phyloP scores from a whole-genome alignment of 2,797 vertebrate species.

The Hippopotamyrus pictus region DNA sequence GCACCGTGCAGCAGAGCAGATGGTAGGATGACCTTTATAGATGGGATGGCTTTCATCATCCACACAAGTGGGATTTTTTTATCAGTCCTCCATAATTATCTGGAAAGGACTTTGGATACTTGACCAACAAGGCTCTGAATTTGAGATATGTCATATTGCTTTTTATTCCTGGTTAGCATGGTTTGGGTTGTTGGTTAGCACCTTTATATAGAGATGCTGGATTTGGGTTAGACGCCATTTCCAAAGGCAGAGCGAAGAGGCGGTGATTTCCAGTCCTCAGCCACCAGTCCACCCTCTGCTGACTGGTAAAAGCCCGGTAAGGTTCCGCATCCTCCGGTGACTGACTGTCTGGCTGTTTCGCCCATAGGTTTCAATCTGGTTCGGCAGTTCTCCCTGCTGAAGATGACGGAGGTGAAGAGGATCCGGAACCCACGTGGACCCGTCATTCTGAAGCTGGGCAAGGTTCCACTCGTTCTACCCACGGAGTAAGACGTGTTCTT shows the following conservation, averaged over 20 bases:
- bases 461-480: conserved; percentile 68
- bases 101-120: not conserved
- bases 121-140: not conserved
- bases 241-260: not conserved
- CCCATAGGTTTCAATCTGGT: conserved; percentile 85
- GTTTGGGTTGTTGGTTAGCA: not conserved
- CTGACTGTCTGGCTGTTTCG: conserved; percentile 23
- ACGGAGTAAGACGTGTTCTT: conserved; percentile 64
- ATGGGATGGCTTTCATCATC: not conserved
- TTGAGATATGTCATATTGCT: not conserved
- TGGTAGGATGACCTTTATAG: not conserved
- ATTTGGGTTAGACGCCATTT: not conserved
- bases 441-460: conserved; percentile 78
- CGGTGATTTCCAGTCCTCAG: not conserved
- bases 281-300: not conserved
- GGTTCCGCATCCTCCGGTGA: not conserved
- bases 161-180: not conserved
- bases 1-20: not conserved
- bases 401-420: conserved; percentile 80
- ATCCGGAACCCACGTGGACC: conserved; percentile 75
- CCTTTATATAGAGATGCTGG: not conserved
- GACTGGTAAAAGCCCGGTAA: not conserved
- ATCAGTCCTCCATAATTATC: not conserved
- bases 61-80: not conserved
- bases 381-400: conserved; percentile 77